phyloP scores from a whole-genome alignment of 2,888 invertebrate species.

The Hypercompe scribonia region DNA sequence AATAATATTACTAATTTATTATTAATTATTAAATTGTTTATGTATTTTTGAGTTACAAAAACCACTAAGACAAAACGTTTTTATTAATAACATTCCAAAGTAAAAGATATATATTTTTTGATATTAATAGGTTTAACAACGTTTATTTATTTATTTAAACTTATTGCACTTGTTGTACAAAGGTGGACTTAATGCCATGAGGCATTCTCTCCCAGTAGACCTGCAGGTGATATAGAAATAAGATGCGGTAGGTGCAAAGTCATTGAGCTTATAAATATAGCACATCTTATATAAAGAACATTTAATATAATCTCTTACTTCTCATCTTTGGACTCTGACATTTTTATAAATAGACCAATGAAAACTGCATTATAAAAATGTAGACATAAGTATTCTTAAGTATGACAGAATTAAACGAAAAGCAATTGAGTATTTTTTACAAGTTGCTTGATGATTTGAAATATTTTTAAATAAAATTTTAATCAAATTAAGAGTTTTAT shows the following conservation, averaged over 20 bases:
- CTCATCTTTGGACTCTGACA: background rate
- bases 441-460: background rate
- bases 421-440: constrained; percentile 22
- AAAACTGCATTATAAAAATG: constrained; percentile 7
- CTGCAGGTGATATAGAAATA: too few relatives aligned
- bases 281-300: background rate
- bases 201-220: too few relatives aligned
- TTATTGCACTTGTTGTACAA: too few relatives aligned
- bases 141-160: too few relatives aligned
- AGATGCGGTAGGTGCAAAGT: too few relatives aligned
- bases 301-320: background rate
- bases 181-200: too few relatives aligned
- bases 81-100: constrained; percentile 36
- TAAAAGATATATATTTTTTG: constrained; percentile 17
- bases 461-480: background rate
- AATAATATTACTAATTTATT: background rate
- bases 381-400: constrained; percentile 10
- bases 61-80: constrained; percentile 17
- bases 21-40: background rate
- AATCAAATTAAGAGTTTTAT: too few relatives aligned
- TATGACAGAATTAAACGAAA: constrained; percentile 37
- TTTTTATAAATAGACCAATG: constrained; percentile 10
- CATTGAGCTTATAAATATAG: too few relatives aligned
- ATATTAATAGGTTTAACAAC: background rate
- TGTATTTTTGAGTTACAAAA: background rate